Percentiles rank a stretch among this genome's conserved stretches.
phyloP scores from a whole-genome alignment of 2,113 vertebrate genomes.

The Vidua chalybeata region DNA sequence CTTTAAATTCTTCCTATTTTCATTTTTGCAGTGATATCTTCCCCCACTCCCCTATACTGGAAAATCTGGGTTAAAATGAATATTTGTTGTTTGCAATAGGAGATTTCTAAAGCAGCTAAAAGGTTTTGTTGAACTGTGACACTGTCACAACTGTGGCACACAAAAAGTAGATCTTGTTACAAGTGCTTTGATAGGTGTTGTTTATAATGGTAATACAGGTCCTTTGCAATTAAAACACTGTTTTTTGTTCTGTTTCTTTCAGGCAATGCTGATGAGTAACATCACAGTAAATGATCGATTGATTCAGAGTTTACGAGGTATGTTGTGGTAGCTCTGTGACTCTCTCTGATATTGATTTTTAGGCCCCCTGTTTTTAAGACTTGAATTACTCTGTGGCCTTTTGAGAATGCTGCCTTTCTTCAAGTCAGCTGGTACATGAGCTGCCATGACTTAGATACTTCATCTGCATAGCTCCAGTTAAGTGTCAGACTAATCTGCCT shows the following conservation, averaged over 20 bases:
- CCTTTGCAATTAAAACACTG: not conserved
- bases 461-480: not conserved
- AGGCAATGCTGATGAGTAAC: constrained; percentile 63
- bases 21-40: not conserved
- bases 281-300: constrained; percentile 56
- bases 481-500: not conserved
- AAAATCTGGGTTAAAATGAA: not conserved
- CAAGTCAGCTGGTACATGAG: not conserved
- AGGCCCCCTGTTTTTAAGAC: not conserved
- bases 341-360: not conserved
- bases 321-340: not conserved
- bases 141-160: not conserved
- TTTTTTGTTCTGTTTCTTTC: not conserved
- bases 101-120: not conserved
- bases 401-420: not conserved
- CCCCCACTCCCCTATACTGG: rapidly evolving
- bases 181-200: not conserved
- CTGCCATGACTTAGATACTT: not conserved
- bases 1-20: not conserved
- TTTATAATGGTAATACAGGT: not conserved
- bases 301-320: constrained; percentile 69
- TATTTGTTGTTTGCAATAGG: not conserved
- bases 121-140: not conserved
- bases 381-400: not conserved
- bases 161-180: not conserved